Conservation (phyloP, 2,113 vertebrate genomes). For the Sander vitreus region DNA sequence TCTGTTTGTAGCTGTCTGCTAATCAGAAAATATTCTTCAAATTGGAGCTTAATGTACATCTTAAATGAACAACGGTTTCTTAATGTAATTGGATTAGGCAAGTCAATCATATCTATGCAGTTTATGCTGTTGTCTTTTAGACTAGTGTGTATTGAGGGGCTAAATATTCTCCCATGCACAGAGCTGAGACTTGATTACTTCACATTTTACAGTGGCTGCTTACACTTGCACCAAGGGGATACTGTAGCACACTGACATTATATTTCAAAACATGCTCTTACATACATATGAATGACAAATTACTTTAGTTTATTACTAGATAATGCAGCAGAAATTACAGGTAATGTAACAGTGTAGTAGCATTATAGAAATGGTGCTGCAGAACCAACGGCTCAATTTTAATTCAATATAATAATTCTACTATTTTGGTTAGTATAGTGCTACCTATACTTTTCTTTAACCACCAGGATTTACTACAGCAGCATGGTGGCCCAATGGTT, state of each 20-base stretch:
- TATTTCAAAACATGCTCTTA: conserved; percentile 53
- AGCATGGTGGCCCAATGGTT: too few species aligned
- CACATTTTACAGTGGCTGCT: conserved; percentile 36
- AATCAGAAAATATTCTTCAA: conserved; percentile 74
- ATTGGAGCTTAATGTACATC: conserved; percentile 75
- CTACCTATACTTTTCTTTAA: not conserved
- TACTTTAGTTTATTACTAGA: not conserved
- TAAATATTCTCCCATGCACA: conserved; percentile 39
- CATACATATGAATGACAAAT: conserved; percentile 61
- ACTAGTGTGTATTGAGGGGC: conserved; percentile 24
- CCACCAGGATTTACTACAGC: not conserved
- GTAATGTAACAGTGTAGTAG: not conserved
- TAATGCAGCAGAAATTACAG: conserved; percentile 4
- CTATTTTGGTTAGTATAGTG: not conserved
- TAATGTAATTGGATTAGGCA: conserved; percentile 80
- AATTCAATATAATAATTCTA: not conserved
- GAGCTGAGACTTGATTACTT: conserved; percentile 62
- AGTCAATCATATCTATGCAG: conserved; percentile 65
- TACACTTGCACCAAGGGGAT: conserved; percentile 44
- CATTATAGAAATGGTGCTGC: not conserved
- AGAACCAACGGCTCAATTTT: conserved; percentile 9
- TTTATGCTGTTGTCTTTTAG: conserved; percentile 55
- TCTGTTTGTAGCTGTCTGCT: conserved; percentile 65
- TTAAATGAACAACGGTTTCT: conserved; percentile 74
- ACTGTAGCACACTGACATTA: conserved; percentile 27